Evolutionary conservation across 2,888 invertebrate genomes (phyloP).

Genomic region (Eumerus sabulonum): DNA sequence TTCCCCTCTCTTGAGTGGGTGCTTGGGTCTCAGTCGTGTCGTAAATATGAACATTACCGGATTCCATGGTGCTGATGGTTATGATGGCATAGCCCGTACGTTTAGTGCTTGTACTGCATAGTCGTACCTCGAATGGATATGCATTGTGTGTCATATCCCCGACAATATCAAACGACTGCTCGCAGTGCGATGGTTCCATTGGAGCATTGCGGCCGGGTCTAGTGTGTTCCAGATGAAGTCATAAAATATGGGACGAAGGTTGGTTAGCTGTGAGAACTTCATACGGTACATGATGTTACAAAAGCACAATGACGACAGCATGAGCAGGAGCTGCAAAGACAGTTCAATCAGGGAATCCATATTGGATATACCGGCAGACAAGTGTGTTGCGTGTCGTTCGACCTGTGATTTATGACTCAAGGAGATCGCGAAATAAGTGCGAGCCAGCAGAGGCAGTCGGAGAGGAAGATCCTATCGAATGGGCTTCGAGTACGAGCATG

Average conservation of each 20-base stretch:
- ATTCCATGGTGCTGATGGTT: constrained; percentile 38
- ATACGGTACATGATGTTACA: constrained; percentile 18
- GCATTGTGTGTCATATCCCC: constrained; percentile 35
- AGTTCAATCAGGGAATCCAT: constrained; percentile 65
- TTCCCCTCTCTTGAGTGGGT: background rate
- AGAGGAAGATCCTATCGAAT: too few relatives aligned
- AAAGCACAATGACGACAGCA: constrained; percentile 27
- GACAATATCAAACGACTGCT: background rate
- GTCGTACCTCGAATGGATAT: constrained; percentile 39
- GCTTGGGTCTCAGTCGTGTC: constrained; percentile 16
- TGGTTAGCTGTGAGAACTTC: constrained; percentile 55
- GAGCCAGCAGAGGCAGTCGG: too few relatives aligned
- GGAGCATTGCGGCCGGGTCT: constrained; percentile 23
- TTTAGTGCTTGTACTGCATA: constrained; percentile 10
- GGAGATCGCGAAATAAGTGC: too few relatives aligned
- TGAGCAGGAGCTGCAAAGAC: constrained; percentile 46
- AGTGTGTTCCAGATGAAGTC: constrained; percentile 67
- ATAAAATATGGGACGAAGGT: constrained; percentile 67
- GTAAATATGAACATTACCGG: constrained; percentile 48
- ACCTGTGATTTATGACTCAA: constrained; percentile 57
- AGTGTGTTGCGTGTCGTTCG: constrained; percentile 61
- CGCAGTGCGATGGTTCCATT: constrained; percentile 4
- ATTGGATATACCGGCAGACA: constrained; percentile 57
- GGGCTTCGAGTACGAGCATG: too few relatives aligned
- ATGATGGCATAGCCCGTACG: constrained; percentile 26